These are phyloP conservation scores for Scaptodrosophila lebanonensis DNA, from an alignment of 1,140 invertebrate genomes.

Conservation along the genomic window DNA sequence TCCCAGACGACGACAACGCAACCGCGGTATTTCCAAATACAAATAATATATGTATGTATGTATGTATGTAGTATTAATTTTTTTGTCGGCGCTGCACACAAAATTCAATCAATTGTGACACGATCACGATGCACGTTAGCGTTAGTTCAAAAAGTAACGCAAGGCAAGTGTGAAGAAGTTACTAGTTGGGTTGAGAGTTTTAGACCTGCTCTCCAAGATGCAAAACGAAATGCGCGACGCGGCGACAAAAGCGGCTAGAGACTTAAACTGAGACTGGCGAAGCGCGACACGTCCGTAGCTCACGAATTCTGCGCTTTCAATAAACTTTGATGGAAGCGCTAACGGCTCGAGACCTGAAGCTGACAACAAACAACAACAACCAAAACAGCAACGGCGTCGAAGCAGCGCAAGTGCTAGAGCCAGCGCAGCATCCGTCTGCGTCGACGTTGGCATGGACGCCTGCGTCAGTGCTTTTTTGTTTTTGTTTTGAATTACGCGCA, in stretches of 20 bases:
- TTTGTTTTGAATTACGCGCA: no score
- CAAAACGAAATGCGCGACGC: no score
- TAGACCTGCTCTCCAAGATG: no score
- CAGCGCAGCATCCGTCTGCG: neutral
- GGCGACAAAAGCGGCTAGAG: constrained; percentile 11
- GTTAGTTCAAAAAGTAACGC: no score
- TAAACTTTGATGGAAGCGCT: constrained; percentile 55
- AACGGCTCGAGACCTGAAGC: constrained; percentile 49
- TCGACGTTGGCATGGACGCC: neutral
- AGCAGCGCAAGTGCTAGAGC: no score
- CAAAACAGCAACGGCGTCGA: no score
- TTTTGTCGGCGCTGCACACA: constrained; percentile 27
- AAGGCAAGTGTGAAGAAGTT: no score
- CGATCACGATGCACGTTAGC: constrained; percentile 59
- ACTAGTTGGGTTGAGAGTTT: no score
- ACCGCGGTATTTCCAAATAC: constrained; percentile 52
- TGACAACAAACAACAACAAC: no score
- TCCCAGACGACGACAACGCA: constrained; percentile 13
- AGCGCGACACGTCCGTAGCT: constrained; percentile 68
- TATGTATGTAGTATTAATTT: constrained; percentile 63
- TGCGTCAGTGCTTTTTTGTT: no score
- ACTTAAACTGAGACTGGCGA: constrained; percentile 27
- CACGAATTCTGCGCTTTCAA: constrained; percentile 71
- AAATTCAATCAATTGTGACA: constrained; percentile 67
- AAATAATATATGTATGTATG: no score